These are phyloP conservation scores for Tipula helvola DNA, from an alignment of 2,888 invertebrate genomes.

Conservation along the genomic window DNA sequence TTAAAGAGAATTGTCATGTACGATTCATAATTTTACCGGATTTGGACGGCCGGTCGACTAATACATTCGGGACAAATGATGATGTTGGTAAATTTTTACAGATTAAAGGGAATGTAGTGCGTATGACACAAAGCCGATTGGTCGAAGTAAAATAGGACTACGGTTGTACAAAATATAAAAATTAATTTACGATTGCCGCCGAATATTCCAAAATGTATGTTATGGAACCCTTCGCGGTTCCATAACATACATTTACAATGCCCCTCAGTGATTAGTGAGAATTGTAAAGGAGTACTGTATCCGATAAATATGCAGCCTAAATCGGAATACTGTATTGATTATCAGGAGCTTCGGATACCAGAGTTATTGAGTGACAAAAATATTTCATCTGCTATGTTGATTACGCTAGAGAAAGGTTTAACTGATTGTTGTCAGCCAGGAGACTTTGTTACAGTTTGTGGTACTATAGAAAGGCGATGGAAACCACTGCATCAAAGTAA, in stretches of 20 bases:
- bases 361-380: conserved; percentile 63
- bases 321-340: conserved; percentile 49
- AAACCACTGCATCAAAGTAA: conserved; percentile 36
- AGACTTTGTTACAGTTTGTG: conserved; percentile 74
- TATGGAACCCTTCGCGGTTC: conserved; percentile 37
- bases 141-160: conserved; percentile 62
- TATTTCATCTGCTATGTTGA: conserved; percentile 62
- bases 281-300: conserved; percentile 41
- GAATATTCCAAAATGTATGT: conserved; percentile 47
- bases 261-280: conserved; percentile 13
- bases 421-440: conserved; percentile 82
- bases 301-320: conserved; percentile 39
- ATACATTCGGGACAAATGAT: conserved; percentile 52
- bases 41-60: conserved; percentile 53
- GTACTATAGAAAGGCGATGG: conserved; percentile 64
- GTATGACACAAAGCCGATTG: conserved; percentile 62
- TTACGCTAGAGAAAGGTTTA: conserved; percentile 71
- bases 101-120: conserved; percentile 67
- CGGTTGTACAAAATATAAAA: conserved; percentile 65
- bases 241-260: too few relatives aligned
- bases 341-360: conserved; percentile 78
- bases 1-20: conserved; percentile 55
- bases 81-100: conserved; percentile 62
- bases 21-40: conserved; percentile 54
- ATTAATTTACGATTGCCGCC: conserved; percentile 50